These are phyloP conservation scores for Chloropsis hardwickii DNA, from an alignment of 2,113 vertebrate genomes.

Conservation along the genomic window DNA sequence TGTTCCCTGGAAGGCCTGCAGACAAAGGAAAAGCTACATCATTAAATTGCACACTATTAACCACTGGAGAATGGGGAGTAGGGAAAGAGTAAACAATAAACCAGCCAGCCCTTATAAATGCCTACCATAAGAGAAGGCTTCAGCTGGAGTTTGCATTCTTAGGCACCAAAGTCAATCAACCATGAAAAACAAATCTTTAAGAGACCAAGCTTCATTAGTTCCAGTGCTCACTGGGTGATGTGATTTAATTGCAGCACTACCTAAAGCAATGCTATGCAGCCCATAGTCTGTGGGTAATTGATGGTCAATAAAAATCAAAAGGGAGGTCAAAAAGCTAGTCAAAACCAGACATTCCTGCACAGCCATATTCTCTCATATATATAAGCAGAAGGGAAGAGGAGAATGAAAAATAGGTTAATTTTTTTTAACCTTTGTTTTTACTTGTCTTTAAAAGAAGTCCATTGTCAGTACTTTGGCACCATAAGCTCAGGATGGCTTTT, in stretches of 20 bases:
- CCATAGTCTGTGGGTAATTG: neutral
- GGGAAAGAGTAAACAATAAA: neutral
- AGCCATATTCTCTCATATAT: neutral
- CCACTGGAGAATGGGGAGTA: neutral
- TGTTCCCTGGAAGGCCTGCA: neutral
- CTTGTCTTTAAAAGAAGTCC: neutral
- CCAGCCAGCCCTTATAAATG: neutral
- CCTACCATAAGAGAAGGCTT: neutral
- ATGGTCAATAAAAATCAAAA: conserved; percentile 21
- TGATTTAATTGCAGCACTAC: conserved; percentile 39
- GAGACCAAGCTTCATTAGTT: conserved; percentile 46
- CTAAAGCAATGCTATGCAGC: conserved; percentile 1
- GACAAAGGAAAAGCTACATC: neutral
- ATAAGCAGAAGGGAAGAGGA: neutral
- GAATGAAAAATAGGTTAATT: neutral
- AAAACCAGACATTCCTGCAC: neutral
- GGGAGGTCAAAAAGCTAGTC: neutral
- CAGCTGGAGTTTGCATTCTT: conserved; percentile 26
- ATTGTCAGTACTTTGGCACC: neutral
- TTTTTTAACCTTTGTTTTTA: neutral
- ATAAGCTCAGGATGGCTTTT: neutral
- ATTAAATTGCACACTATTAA: neutral
- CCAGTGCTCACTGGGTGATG: neutral
- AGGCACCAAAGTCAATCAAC: conserved; percentile 26
- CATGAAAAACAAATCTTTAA: conserved; percentile 43